Conservation (phyloP, 2,797 vertebrate genomes). For the Remorina albescens region DNA sequence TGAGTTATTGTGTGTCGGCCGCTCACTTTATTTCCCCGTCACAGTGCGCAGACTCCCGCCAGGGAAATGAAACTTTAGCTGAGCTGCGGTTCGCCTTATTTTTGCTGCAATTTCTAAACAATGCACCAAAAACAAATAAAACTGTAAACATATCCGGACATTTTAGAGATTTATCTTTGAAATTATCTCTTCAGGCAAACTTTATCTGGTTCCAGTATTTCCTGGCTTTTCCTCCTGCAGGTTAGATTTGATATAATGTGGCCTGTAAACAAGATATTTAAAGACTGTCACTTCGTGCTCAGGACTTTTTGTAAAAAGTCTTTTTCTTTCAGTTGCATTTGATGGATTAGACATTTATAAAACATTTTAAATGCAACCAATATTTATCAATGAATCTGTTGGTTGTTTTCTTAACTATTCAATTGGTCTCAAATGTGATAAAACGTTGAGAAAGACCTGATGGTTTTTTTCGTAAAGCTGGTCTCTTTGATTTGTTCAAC, state of each 20-base stretch:
- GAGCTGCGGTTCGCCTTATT: not conserved
- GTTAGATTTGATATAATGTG: not conserved
- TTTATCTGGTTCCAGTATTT: not conserved
- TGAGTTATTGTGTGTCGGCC: conserved; percentile 1
- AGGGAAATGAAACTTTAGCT: conserved; percentile 53
- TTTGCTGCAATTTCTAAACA: not conserved
- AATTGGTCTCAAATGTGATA: not conserved
- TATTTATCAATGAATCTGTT: not conserved
- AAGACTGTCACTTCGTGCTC: not conserved
- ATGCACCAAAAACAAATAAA: not conserved
- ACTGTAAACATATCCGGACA: too few relatives aligned
- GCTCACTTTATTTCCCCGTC: conserved; percentile 11
- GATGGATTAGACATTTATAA: not conserved
- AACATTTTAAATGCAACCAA: not conserved
- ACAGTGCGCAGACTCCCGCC: conserved; percentile 7
- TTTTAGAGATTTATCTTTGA: too few relatives aligned
- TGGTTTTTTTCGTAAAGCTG: not conserved
- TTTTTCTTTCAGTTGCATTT: not conserved
- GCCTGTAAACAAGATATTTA: not conserved
- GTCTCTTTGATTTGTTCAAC: not conserved
- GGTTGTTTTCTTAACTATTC: not conserved
- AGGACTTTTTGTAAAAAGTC: not conserved
- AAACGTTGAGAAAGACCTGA: not conserved
- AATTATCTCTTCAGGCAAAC: not conserved
- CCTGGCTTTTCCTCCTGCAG: not conserved